Conservation (phyloP, 2,888 invertebrate species). For the Drosophila anomalipes region DNA sequence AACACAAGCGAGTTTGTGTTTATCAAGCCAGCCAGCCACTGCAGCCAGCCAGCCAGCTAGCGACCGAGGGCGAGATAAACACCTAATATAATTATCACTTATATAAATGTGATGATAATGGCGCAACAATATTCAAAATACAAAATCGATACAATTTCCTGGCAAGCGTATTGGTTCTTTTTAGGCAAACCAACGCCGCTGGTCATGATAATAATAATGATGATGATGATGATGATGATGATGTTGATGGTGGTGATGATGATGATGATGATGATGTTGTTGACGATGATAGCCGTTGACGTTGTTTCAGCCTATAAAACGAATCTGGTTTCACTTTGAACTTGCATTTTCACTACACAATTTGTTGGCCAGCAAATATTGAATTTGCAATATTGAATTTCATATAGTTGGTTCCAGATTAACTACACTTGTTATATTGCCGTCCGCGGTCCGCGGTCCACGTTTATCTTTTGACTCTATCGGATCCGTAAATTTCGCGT, state of each 20-base stretch:
- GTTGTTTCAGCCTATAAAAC: background rate
- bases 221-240: constrained; percentile 18
- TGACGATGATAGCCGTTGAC: constrained; percentile 1
- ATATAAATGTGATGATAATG: constrained; percentile 78
- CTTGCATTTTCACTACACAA: background rate
- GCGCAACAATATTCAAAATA: constrained; percentile 77
- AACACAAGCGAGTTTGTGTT: constrained; percentile 38
- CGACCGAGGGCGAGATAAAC: constrained; percentile 44
- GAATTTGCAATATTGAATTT: background rate
- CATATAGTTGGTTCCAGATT: background rate
- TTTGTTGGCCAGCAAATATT: constrained; percentile 22
- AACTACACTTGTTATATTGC: constrained; percentile 30
- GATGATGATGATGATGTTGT: constrained; percentile 4
- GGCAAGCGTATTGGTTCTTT: constrained; percentile 26
- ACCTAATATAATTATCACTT: constrained; percentile 81
- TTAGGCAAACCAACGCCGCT: background rate
- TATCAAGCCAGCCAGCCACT: constrained; percentile 38
- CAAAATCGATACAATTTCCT: constrained; percentile 73
- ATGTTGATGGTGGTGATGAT: constrained; percentile 10
- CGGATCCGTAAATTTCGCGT: constrained; percentile 47
- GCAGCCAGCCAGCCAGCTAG: constrained; percentile 29
- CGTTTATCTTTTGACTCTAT: constrained; percentile 18
- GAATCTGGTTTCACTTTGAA: constrained; percentile 10
- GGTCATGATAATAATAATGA: background rate
- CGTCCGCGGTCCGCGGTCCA: constrained; percentile 32